Base-by-base conservation (phyloP, 2,888 invertebrate species). In the Heliothis peltigera region DNA sequence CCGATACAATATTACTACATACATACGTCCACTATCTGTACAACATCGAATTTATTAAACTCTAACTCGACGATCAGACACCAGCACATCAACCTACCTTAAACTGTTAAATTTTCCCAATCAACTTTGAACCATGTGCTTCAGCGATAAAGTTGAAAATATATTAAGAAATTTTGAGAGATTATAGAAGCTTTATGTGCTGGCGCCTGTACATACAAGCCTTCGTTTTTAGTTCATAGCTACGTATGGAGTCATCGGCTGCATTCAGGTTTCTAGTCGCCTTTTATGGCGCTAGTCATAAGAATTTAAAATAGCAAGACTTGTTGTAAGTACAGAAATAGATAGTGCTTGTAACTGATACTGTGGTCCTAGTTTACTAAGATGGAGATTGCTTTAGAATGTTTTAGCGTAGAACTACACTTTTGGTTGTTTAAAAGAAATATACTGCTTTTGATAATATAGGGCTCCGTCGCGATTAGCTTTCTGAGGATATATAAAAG, bases 201-300 rank as follows among this genome's bases (percentile, higher is more conserved):
- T n/a, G n/a, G n/a, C n/a, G n/a, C n/a, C n/a, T n/a, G n/a, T n/a
- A n/a, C n/a, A n/a, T n/a, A n/a, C n/a, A 58, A 69, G 79, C 71
- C 64, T 69, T 80, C 81, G 52, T 82, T 80, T 83, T 80, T 84
- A 81, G 76, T 35, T n/a, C 17, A 19, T 51, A 19, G 17, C 35
- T 52, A 67, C 39, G 25, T 56, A 60, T 77, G 74, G 66, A 75
- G 83, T 79, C 80, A 79, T 77, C 68, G 70, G 55, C 59, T 52
- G 58, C 65, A 67, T 62, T 64, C 70, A 64, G 47, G 72, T 71
- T 63, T 70, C 64, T 46, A 22, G 64, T 64, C 64, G 62, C 80
- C 75, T 68, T 80, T 53, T 80, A 79, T 55, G 77, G 79, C 43
- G 66, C 65, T 60, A 54, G 76, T 64, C 67, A 60, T 25, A 62